A percentile compares a stretch with the other conserved stretches of the same genome.
Evolutionary conservation across 2,113 vertebrate genomes (phyloP).

Genomic region (Psammodynastes pulverulentus): DNA sequence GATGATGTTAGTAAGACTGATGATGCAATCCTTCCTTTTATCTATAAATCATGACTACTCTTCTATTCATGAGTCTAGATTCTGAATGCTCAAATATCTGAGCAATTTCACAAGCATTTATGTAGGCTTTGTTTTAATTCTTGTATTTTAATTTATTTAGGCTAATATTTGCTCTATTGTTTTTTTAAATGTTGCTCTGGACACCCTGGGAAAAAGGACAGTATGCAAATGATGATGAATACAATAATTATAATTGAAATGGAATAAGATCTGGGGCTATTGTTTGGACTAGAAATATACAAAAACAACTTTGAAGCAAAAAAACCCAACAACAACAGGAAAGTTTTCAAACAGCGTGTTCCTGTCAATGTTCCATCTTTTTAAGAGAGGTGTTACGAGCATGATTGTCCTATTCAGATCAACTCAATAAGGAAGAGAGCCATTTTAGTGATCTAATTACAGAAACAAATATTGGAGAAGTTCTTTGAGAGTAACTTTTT

Average conservation of each 20-base stretch:
- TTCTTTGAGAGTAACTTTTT: not conserved
- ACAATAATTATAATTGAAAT: not conserved
- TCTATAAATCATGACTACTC: not conserved
- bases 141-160: not conserved
- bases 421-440: not conserved
- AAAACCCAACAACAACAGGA: not conserved
- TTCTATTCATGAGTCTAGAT: not conserved
- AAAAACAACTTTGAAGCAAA: not conserved
- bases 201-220: not conserved
- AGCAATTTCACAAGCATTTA: not conserved
- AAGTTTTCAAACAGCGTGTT: not conserved
- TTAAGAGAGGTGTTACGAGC: not conserved
- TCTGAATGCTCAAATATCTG: not conserved
- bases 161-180: not conserved
- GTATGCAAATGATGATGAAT: not conserved
- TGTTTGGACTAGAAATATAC: not conserved
- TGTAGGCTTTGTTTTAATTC: not conserved
- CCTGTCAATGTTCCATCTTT: not conserved
- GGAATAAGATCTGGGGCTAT: not conserved
- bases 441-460: not conserved
- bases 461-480: not conserved
- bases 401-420: not conserved
- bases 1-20: not conserved
- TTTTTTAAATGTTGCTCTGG: not conserved
- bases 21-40: not conserved